Base-by-base conservation (phyloP, 2,113 vertebrate genomes). In the Tenebrosternarchus preto region DNA sequence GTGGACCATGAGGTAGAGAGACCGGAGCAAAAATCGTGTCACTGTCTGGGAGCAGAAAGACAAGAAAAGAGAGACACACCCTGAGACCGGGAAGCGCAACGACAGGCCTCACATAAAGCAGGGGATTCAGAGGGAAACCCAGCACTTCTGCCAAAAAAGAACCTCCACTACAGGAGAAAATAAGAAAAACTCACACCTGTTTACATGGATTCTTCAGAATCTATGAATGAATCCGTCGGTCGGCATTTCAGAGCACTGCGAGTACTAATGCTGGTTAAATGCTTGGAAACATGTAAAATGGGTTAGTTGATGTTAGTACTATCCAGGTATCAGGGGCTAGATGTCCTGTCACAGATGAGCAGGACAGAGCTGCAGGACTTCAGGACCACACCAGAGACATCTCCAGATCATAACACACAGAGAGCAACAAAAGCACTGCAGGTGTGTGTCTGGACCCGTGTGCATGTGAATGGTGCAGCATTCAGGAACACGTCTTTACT, bases 21-120 rank as follows among this genome's bases (percentile, higher is more conserved):
- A 94, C 91, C 75, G 93, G 90, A 84, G 91, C 89, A 91, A 95
- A 94, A 91, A 94, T 88, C 82, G 88, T 90, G 90, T 94, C 92
- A 81, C 91, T 92, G 91, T 92, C 94, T 95, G 93, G 86, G 80
- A 63, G 89, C 89, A 86, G 85, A 89, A 88, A 89, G 83, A 88
- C 81, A 33, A 83, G 77, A 76, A 33, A n/a, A 57, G 71, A 55
- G 25, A 61, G 19, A 66, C n/a, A 50, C 43, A 64, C 68, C 39
- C 80, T 82, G 39, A 70, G 74, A 71, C 15, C 39, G 33, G 33
- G 68, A 20, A 31, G 70, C 46, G 17, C 8, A 1, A 59, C 33
- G 29, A 4, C 27, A 67, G n/a, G 69, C 2, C 22, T 64, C 22
- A 46, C 20, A 61, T 15, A 61, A 12, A 17, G 9, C 43, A 63